phyloP scores from a whole-genome alignment of 2,888 invertebrate species.

The Ennomos erosarius region DNA sequence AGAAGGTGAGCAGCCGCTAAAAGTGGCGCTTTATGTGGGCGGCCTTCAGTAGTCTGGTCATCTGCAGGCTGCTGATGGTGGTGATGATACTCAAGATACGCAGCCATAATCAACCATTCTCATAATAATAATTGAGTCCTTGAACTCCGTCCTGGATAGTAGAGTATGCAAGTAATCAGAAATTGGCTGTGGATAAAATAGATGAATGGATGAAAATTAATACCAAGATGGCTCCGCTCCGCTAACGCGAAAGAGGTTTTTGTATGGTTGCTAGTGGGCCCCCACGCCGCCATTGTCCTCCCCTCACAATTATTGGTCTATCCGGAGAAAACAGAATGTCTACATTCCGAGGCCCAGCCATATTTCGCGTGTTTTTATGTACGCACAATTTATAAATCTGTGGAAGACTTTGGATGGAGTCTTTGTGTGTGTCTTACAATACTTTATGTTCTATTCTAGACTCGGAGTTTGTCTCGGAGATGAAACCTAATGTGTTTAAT shows the following conservation, averaged over 20 bases:
- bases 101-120: too few species aligned
- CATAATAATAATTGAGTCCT: too few species aligned
- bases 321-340: conserved; percentile 31
- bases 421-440: conserved; percentile 15
- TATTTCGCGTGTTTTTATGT: conserved; percentile 36
- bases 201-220: neutral
- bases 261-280: conserved; percentile 3
- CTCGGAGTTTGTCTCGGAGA: conserved; percentile 8
- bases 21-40: too few species aligned
- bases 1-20: too few species aligned
- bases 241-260: conserved; percentile 9
- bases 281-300: conserved; percentile 16
- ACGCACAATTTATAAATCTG: neutral
- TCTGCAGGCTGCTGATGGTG: too few species aligned
- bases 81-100: too few species aligned
- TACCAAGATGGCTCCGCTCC: neutral
- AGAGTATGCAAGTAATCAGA: too few species aligned
- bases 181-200: too few species aligned
- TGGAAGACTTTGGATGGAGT: conserved; percentile 20
- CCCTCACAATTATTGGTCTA: conserved; percentile 25
- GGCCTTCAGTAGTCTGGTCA: too few species aligned
- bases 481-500: neutral
- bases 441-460: conserved; percentile 3
- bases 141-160: too few species aligned
- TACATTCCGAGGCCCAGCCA: conserved; percentile 32